Evolutionary conservation across 92 coral and sea anemone species (phyloP).

Genomic region (Porites rus): DNA sequence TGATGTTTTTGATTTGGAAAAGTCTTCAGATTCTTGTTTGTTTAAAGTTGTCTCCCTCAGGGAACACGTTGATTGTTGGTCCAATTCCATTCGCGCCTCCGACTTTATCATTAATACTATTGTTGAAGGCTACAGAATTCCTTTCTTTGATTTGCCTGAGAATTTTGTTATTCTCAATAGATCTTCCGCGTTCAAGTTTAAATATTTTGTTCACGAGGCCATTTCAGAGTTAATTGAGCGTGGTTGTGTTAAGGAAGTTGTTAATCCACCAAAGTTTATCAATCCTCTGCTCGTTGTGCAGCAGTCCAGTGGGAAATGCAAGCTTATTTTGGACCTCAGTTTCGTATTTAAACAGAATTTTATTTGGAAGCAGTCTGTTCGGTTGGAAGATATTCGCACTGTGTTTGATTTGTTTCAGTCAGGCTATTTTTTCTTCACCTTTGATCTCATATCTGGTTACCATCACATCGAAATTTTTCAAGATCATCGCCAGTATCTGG

Average conservation of each 20-base stretch:
- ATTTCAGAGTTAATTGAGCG: conserved; percentile 48
- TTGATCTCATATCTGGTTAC: no score
- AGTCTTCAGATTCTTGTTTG: no score
- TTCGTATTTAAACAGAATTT: conserved; percentile 45
- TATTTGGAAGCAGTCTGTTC: no score
- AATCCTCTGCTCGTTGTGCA: conserved; percentile 36
- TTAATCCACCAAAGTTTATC: conserved; percentile 24
- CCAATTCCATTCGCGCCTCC: conserved; percentile 36
- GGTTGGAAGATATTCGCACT: conserved; percentile 1
- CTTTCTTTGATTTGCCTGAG: no score
- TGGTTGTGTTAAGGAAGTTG: conserved; percentile 51
- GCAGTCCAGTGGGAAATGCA: no score
- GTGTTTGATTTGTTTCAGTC: conserved; percentile 10
- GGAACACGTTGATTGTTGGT: conserved; percentile 47
- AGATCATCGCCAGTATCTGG: no score
- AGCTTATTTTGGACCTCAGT: conserved; percentile 7
- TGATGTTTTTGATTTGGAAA: no score
- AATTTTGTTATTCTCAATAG: conserved; percentile 31
- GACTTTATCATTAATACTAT: conserved; percentile 47
- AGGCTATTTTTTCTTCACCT: no score
- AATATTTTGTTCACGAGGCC: conserved; percentile 54
- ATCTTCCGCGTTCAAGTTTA: conserved; percentile 50
- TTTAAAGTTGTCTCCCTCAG: conserved; percentile 43
- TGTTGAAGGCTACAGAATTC: no score
- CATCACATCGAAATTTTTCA: no score